Evolutionary conservation across 2,888 invertebrate genomes (phyloP).

Genomic region (Tenthredo amoena): DNA sequence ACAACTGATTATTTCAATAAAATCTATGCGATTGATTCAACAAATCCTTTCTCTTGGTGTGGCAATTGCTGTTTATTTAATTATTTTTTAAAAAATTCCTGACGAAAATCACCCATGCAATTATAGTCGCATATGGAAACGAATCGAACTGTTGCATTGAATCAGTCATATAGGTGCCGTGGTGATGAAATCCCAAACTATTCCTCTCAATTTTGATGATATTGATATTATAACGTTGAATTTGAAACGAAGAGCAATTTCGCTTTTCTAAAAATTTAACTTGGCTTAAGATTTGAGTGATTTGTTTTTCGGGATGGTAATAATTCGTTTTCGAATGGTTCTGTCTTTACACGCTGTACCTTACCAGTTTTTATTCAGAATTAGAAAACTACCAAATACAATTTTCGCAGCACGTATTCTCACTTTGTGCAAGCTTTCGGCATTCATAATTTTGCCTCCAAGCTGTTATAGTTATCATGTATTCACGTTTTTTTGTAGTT

Average conservation of each 20-base stretch:
- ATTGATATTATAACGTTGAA: neutral
- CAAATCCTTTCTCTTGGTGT: neutral
- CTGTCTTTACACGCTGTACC: neutral
- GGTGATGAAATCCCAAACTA: neutral
- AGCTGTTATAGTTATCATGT: neutral
- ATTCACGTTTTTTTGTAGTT: neutral
- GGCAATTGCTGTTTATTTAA: neutral
- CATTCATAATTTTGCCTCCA: neutral
- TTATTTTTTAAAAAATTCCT: neutral
- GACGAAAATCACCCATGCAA: neutral
- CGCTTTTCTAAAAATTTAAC: neutral
- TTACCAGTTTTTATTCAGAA: neutral
- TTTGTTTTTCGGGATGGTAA: neutral
- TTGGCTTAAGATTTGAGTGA: neutral
- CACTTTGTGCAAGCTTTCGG: neutral
- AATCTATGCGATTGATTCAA: neutral
- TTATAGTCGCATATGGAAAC: neutral
- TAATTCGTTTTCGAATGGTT: neutral
- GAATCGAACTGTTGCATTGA: neutral
- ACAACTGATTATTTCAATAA: neutral
- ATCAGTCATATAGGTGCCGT: neutral
- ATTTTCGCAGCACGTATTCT: neutral
- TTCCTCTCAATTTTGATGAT: neutral
- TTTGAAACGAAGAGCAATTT: neutral
- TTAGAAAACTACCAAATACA: neutral